phyloP scores from a whole-genome alignment of 2,888 invertebrate species.

The Phania funesta region DNA sequence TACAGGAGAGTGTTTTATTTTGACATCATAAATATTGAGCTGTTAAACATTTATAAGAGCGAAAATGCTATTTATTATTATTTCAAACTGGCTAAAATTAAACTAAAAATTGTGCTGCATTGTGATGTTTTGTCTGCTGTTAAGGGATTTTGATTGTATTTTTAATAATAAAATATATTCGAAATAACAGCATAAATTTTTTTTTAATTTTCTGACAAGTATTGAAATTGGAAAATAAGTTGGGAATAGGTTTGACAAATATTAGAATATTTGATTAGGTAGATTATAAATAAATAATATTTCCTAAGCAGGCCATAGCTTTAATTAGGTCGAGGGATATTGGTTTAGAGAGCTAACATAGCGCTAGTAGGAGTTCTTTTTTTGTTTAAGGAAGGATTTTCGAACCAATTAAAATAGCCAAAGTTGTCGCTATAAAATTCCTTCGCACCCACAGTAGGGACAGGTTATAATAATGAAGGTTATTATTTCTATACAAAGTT shows the following conservation, averaged over 20 bases:
- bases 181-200: neutral
- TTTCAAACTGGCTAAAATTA: conserved; percentile 15
- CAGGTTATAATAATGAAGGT: too few relatives aligned
- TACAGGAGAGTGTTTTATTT: neutral
- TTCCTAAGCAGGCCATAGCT: too few relatives aligned
- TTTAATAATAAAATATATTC: conserved; percentile 49
- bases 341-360: too few relatives aligned
- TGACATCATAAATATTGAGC: conserved; percentile 46
- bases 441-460: too few relatives aligned
- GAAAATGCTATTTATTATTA: conserved; percentile 53
- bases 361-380: too few relatives aligned
- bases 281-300: too few relatives aligned
- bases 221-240: neutral
- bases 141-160: conserved; percentile 54
- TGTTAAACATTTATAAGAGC: conserved; percentile 48
- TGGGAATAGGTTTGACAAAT: neutral
- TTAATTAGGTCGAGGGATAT: too few relatives aligned
- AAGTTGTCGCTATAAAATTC: too few relatives aligned
- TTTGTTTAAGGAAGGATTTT: too few relatives aligned
- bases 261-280: too few relatives aligned
- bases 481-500: too few relatives aligned
- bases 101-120: neutral
- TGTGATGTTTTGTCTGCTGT: conserved; percentile 21
- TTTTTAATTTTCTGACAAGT: conserved; percentile 13
- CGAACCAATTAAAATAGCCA: too few relatives aligned